A percentile compares a stretch with the other conserved stretches of the same genome.
Evolutionary conservation across 2,888 invertebrate genomes (phyloP).

Genomic region (Hoplodrina blanda): DNA sequence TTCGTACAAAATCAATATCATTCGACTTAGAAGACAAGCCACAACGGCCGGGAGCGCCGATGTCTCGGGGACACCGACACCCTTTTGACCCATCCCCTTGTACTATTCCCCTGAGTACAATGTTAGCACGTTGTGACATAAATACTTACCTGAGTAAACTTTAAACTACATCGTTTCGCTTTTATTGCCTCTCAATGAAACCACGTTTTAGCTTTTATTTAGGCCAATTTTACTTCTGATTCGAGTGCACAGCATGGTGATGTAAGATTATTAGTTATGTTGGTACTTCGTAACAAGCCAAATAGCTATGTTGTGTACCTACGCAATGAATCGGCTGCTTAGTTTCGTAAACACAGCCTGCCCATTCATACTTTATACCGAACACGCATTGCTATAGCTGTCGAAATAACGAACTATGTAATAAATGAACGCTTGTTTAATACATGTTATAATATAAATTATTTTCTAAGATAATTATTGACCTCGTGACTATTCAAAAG

Average conservation of each 20-base stretch:
- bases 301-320: slow-evolving; percentile 32
- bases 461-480: slow-evolving; percentile 19
- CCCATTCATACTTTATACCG: slow-evolving; percentile 37
- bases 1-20: slow-evolving; percentile 80
- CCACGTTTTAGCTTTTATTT: slow-evolving; percentile 67
- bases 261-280: slow-evolving; percentile 50
- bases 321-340: slow-evolving; percentile 43
- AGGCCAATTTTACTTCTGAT: slow-evolving; percentile 66
- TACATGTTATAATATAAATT: slow-evolving; percentile 10
- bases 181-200: slow-evolving; percentile 76
- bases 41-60: slow-evolving; percentile 74
- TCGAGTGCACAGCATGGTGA: slow-evolving; percentile 51
- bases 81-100: slow-evolving; percentile 78
- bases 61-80: slow-evolving; percentile 75
- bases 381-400: slow-evolving; percentile 30
- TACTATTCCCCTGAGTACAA: slow-evolving; percentile 78
- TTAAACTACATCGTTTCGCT: slow-evolving; percentile 81
- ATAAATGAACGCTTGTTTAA: slow-evolving; percentile 21
- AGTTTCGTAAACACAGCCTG: slow-evolving; percentile 39
- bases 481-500: slow-evolving; percentile 19
- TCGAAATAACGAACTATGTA: slow-evolving; percentile 32
- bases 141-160: slow-evolving; percentile 84
- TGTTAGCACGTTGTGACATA: slow-evolving; percentile 85
- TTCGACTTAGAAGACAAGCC: slow-evolving; percentile 74
- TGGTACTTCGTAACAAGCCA: slow-evolving; percentile 33